Percentiles rank a stretch among this genome's conserved stretches.
Evolutionary conservation across 2,113 vertebrate species (phyloP).

Genomic region (Phasianus colchicus): DNA sequence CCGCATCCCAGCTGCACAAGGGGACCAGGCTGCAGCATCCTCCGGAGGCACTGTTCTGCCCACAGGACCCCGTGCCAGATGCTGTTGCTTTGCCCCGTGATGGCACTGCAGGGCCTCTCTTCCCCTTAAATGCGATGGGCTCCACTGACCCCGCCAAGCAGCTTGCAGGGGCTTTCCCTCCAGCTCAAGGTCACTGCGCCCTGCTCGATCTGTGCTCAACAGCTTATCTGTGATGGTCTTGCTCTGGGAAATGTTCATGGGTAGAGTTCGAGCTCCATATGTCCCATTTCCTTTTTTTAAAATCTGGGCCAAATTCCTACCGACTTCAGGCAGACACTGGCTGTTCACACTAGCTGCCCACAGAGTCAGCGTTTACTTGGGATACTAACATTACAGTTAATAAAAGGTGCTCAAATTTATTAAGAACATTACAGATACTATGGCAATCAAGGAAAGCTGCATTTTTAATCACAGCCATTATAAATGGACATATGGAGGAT

Average conservation of each 20-base stretch:
- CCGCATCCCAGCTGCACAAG: fast-evolving
- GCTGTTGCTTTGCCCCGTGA: fast-evolving
- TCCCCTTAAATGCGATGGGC: not conserved
- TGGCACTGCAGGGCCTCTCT: not conserved
- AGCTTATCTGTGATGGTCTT: not conserved
- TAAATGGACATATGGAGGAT: constrained; percentile 48
- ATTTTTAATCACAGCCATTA: constrained; percentile 45
- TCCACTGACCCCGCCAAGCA: not conserved
- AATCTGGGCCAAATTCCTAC: constrained; percentile 26
- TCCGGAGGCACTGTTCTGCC: fast-evolving
- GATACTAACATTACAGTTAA: not conserved
- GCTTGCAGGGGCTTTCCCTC: not conserved
- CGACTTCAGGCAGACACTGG: constrained; percentile 4
- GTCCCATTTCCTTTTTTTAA: not conserved
- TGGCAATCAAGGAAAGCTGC: not conserved
- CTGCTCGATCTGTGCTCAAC: not conserved
- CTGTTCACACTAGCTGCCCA: not conserved
- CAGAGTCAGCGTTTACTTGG: constrained; percentile 12
- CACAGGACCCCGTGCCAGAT: not conserved
- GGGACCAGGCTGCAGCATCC: not conserved
- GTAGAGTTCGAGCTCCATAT: constrained; percentile 7
- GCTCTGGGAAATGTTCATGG: constrained; percentile 27
- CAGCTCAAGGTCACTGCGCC: not conserved
- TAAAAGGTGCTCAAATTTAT: not conserved
- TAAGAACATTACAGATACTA: not conserved